Evolutionary conservation across 1,140 invertebrate species (phyloP), one percentile per base, ranked within the genome.

Genomic region (Listronotus bonariensis): DNA sequence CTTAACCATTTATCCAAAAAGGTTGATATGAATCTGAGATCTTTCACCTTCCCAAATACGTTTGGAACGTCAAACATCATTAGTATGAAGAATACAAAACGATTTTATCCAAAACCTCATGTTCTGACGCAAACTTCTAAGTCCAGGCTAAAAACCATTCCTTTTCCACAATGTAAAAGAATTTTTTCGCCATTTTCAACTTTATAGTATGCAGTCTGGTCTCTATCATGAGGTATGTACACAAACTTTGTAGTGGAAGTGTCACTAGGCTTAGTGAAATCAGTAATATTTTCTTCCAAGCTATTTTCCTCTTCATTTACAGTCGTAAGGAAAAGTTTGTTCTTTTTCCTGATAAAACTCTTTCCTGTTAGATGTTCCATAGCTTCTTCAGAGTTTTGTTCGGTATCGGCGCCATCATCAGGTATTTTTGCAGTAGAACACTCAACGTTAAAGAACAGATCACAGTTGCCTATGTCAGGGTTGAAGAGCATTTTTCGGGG

Each of bases 171-270:
- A 1, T 65, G 17, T 38, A 81, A 76, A 31, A 78, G 67, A 6
- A 81, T 70, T 36, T 82, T 80, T 7, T 73, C 34, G 0, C 84
- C 84, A 41, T 82, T 72, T 18, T 72, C 69, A 59, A 86, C 87
- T 65, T 80, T 79, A 74, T 82, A 87, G 75, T 83, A 88, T 32
- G 80, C 74, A 0, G 71, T 68, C 63, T 85, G 87, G 54, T 83
- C 75, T 0, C 67, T 74, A 38, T 81, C 81, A 54, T 86, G 81
- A 0, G 83, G 80, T 10, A 42, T 31, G 52, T 60, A 59, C 3
- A 59, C 54, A 31, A 64, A 63, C 18, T 45, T 56, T 3, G 34
- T 31, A 3, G 48, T 58, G 54, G 46, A 38, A 18, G 54, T 53
- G 20, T 53, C 14, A 36, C 31, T 41, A 26, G 42, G 42, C 18